phyloP scores from a whole-genome alignment of 2,888 invertebrate species.

The Eupelmus urozonus region DNA sequence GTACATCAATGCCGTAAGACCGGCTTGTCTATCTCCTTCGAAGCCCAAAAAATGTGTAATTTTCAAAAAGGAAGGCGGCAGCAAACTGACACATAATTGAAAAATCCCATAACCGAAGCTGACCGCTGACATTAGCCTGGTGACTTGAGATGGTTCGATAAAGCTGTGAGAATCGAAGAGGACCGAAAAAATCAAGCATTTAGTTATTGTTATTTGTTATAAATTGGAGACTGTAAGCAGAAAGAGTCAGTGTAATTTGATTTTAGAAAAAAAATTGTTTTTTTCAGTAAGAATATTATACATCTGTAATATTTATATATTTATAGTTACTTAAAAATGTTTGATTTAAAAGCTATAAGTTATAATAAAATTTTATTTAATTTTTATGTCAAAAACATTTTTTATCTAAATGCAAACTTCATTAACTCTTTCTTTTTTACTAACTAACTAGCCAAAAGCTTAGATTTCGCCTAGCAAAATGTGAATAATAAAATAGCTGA shows the following conservation, averaged over 20 bases:
- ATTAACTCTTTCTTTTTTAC: too few species aligned
- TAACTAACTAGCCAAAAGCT: too few species aligned
- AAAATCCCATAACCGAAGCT: slow-evolving; percentile 86
- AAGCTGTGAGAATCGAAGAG: slow-evolving; percentile 63
- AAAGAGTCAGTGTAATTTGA: background rate
- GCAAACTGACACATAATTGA: slow-evolving; percentile 83
- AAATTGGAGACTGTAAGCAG: background rate
- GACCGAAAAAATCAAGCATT: background rate
- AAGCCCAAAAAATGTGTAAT: slow-evolving; percentile 83
- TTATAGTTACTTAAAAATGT: too few species aligned
- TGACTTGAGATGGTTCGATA: slow-evolving; percentile 79
- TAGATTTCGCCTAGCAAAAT: too few species aligned
- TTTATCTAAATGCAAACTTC: too few species aligned
- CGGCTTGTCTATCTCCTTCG: slow-evolving; percentile 81
- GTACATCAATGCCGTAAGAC: slow-evolving; percentile 81
- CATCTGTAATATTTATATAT: too few species aligned
- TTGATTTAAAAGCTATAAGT: too few species aligned
- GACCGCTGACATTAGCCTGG: slow-evolving; percentile 83
- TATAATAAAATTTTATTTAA: too few species aligned
- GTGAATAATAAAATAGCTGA: too few species aligned
- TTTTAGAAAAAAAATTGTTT: background rate
- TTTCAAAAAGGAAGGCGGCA: slow-evolving; percentile 82
- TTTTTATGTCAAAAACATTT: too few species aligned
- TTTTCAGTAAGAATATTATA: too few species aligned
- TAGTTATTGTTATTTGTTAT: background rate